Percentiles rank a stretch among this genome's conserved stretches.
phyloP scores from a whole-genome alignment of 2,888 invertebrate species.

The Tortrix viridana region DNA sequence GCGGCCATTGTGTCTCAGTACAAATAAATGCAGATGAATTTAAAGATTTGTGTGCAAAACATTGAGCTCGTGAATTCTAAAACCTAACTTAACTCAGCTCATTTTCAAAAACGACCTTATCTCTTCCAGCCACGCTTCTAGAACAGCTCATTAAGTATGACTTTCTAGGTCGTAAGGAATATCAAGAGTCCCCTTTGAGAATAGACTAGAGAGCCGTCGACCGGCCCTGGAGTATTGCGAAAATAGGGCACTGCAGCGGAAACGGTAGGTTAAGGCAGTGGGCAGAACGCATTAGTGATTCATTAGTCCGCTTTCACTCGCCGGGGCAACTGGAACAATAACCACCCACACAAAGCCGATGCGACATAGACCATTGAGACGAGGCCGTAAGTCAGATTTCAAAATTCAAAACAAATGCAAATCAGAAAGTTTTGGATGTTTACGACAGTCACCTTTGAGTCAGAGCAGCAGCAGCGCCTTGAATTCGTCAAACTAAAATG shows the following conservation, averaged over 20 bases:
- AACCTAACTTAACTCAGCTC: too few species aligned
- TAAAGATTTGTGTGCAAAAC: too few species aligned
- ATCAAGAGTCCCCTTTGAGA: constrained; percentile 22
- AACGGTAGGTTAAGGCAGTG: constrained; percentile 61
- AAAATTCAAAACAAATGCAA: constrained; percentile 26
- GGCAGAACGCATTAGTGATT: constrained; percentile 69
- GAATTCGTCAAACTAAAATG: too few species aligned
- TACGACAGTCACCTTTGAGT: constrained; percentile 9
- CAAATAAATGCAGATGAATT: too few species aligned
- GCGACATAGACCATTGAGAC: constrained; percentile 23
- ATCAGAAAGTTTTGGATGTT: constrained; percentile 9
- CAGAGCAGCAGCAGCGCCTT: neutral
- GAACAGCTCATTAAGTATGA: neutral
- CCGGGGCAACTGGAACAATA: constrained; percentile 63
- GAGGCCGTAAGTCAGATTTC: constrained; percentile 14
- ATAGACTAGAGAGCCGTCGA: constrained; percentile 7
- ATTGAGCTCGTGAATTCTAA: too few species aligned
- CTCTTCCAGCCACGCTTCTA: too few species aligned
- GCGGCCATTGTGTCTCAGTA: constrained; percentile 12
- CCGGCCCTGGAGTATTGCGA: constrained; percentile 58
- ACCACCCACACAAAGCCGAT: constrained; percentile 54
- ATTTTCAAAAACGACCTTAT: neutral
- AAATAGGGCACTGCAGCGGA: constrained; percentile 67
- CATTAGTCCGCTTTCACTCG: constrained; percentile 69
- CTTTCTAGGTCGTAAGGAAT: neutral